Conservation (phyloP, 2,888 invertebrate genomes). For the Dynastes maya region DNA sequence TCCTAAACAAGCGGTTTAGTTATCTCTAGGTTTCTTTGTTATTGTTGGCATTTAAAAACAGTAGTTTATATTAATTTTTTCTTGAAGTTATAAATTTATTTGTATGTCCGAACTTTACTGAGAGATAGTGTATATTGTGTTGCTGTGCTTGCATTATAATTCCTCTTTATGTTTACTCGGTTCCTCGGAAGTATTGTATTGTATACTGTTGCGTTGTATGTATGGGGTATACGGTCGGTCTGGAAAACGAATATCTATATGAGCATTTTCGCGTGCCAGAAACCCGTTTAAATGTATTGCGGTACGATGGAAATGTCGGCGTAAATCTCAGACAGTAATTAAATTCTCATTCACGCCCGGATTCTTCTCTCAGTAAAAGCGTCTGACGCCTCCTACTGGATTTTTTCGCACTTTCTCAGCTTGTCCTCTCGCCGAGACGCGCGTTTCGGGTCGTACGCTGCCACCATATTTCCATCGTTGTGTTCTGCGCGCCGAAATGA, state of each 20-base stretch:
- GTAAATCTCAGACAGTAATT: conserved; percentile 49
- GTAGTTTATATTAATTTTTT: no score
- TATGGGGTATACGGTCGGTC: background rate
- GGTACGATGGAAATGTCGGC: conserved; percentile 47
- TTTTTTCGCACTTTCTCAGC: conserved; percentile 10
- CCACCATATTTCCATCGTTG: conserved; percentile 56
- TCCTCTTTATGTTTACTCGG: conserved; percentile 44
- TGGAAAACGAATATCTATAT: conserved; percentile 29
- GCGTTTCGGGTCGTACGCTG: conserved; percentile 22
- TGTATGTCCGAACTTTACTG: background rate
- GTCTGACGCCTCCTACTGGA: background rate
- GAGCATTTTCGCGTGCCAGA: conserved; percentile 44
- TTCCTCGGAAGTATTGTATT: conserved; percentile 31
- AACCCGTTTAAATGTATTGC: conserved; percentile 48
- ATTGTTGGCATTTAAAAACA: no score
- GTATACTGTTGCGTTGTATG: background rate
- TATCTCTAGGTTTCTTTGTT: no score
- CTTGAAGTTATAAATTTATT: no score
- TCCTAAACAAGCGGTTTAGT: no score
- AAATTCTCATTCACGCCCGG: conserved; percentile 45
- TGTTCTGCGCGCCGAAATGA: background rate
- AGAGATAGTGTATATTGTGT: conserved; percentile 1
- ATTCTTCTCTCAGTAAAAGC: conserved; percentile 28
- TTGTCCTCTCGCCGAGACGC: background rate
- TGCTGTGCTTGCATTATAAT: conserved; percentile 48